Percentiles rank a stretch among this genome's conserved stretches.
phyloP scores from a whole-genome alignment of 2,113 vertebrate genomes.

The Thinocorus orbignyianus region DNA sequence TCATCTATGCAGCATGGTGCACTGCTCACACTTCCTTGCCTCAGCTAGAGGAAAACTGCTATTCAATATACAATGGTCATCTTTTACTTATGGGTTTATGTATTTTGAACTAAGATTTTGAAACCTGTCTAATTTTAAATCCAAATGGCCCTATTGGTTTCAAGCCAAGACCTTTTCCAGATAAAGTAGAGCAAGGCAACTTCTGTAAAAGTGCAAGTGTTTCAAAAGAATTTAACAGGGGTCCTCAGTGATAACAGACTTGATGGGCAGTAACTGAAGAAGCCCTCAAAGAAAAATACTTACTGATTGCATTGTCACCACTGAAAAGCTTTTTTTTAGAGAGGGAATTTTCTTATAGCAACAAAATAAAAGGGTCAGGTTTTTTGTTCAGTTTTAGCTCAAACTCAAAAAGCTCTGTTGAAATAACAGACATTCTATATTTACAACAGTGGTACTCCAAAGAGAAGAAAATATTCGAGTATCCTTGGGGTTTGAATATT shows the following conservation, averaged over 20 bases:
- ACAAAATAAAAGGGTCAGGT: neutral
- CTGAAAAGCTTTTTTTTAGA: neutral
- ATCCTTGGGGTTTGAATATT: neutral
- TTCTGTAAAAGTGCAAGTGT: neutral
- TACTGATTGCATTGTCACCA: neutral
- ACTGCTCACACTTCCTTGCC: neutral
- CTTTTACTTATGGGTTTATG: neutral
- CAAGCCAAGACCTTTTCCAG: conserved; percentile 36
- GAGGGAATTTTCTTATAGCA: neutral
- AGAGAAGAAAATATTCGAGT: neutral
- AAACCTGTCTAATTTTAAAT: conserved; percentile 34
- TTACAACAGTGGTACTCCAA: neutral
- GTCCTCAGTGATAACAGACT: neutral
- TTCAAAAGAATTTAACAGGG: conserved; percentile 16
- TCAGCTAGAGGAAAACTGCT: neutral
- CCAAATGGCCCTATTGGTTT: conserved; percentile 27
- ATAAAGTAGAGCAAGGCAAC: conserved; percentile 3
- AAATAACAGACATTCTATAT: neutral
- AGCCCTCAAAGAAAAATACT: neutral
- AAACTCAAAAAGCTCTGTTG: neutral
- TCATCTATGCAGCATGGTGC: neutral
- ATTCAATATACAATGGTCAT: neutral
- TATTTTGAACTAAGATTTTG: neutral
- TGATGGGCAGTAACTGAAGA: neutral
- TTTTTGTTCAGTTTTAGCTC: neutral